These are phyloP conservation scores for Zaprionus africanus DNA, from an alignment of 1,140 invertebrate genomes.

Conservation along the genomic window DNA sequence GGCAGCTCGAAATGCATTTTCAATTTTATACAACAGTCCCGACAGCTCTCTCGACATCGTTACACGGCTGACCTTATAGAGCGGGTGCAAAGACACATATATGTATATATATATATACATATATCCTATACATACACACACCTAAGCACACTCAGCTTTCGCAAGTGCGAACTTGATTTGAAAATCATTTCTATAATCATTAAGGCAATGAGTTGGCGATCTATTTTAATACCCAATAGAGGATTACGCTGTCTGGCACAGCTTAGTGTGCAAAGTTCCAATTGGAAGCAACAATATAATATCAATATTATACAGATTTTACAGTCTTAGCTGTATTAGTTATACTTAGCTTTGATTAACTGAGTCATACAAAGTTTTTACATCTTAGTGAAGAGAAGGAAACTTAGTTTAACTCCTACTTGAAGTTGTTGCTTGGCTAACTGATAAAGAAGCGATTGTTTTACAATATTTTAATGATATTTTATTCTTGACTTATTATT, in stretches of 20 bases:
- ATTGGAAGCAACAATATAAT: too few species aligned
- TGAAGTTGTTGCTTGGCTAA: too few species aligned
- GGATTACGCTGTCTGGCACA: neutral
- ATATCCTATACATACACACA: too few species aligned
- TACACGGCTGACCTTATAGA: conserved; percentile 38
- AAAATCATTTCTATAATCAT: conserved; percentile 13
- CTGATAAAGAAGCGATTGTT: neutral
- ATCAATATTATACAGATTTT: neutral
- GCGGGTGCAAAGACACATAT: conserved; percentile 4
- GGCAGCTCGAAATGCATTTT: conserved; percentile 68
- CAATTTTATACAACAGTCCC: conserved; percentile 58
- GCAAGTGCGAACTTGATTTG: conserved; percentile 14
- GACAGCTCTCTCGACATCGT: conserved; percentile 40
- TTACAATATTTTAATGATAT: too few species aligned
- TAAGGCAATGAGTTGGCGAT: neutral
- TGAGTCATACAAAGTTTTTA: too few species aligned
- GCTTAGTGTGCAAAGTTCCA: too few species aligned
- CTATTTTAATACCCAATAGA: neutral
- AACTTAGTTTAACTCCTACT: too few species aligned
- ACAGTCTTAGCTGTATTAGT: neutral
- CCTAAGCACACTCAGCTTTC: neutral
- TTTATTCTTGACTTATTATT: too few species aligned
- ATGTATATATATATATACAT: too few species aligned
- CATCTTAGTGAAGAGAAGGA: too few species aligned
- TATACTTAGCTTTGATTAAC: too few species aligned